phyloP scores from a whole-genome alignment of 2,888 invertebrate genomes.

The Aricia artaxerxes region DNA sequence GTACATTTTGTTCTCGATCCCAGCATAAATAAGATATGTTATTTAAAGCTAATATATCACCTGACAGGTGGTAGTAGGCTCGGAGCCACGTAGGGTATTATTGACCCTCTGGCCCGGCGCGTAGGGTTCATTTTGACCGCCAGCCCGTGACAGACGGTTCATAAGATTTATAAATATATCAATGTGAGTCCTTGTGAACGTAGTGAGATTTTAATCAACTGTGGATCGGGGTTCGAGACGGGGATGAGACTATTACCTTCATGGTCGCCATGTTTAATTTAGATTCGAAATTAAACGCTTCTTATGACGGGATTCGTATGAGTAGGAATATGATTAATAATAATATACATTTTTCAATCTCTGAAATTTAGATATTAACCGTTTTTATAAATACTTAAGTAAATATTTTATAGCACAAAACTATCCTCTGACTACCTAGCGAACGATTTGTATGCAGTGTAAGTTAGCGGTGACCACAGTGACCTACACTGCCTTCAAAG shows the following conservation, averaged over 20 bases:
- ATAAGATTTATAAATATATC: constrained; percentile 78
- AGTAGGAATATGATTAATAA: too few relatives aligned
- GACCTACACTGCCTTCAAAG: neutral
- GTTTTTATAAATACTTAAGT: too few relatives aligned
- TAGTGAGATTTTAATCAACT: constrained; percentile 78
- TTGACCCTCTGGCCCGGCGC: constrained; percentile 44
- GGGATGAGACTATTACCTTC: constrained; percentile 48
- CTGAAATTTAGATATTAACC: too few relatives aligned
- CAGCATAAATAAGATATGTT: constrained; percentile 81
- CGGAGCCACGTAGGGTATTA: constrained; percentile 48
- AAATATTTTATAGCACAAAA: too few relatives aligned
- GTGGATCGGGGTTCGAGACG: constrained; percentile 53
- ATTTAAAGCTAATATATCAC: constrained; percentile 80
- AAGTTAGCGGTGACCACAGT: too few relatives aligned
- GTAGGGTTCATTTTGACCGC: constrained; percentile 48
- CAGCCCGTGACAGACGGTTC: constrained; percentile 62
- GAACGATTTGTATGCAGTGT: neutral
- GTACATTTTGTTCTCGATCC: constrained; percentile 79
- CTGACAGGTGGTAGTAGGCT: constrained; percentile 77
- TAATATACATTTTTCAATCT: too few relatives aligned
- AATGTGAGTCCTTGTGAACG: constrained; percentile 75
- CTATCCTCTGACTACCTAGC: neutral
- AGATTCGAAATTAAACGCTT: neutral
- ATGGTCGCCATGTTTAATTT: constrained; percentile 16
- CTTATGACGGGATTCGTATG: neutral